Evolutionary conservation across 37 sponge, comb jelly and placozoan genomes (phyloP).

Genomic region (Crambe crambe): DNA sequence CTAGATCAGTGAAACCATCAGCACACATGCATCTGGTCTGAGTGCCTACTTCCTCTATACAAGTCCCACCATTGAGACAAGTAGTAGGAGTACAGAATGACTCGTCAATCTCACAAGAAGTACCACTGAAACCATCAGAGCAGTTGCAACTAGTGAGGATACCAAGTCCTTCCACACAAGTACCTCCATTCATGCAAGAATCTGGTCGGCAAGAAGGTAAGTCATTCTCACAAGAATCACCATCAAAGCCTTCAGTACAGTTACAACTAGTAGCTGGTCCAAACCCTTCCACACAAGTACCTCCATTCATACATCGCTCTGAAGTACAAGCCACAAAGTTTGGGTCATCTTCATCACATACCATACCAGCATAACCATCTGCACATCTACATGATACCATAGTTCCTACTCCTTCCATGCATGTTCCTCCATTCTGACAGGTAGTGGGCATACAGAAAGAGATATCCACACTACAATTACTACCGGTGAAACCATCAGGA

Average conservation of each 20-base stretch:
- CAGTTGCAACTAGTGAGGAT: conserved; percentile 36
- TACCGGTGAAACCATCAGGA: conserved; percentile 13
- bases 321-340: not conserved
- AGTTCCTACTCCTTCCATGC: conserved; percentile 8
- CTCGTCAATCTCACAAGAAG: conserved; percentile 14
- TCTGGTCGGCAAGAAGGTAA: conserved; percentile 16
- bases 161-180: conserved; percentile 48
- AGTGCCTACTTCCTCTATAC: conserved; percentile 31
- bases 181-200: conserved; percentile 38
- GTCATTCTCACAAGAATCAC: conserved; percentile 30
- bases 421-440: conserved; percentile 64
- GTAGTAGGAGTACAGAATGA: not conserved
- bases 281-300: conserved; percentile 26
- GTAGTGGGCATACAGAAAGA: conserved; percentile 16
- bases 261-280: conserved; percentile 15
- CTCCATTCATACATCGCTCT: conserved; percentile 23
- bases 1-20: conserved; percentile 14
- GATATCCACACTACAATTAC: not conserved
- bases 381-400: conserved; percentile 28
- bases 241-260: conserved; percentile 54
- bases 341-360: conserved; percentile 29
- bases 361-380: conserved; percentile 33
- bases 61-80: conserved; percentile 48
- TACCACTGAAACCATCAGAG: conserved; percentile 32
- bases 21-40: conserved; percentile 19